Evolutionary conservation across 2,888 invertebrate genomes (phyloP).

Genomic region (Diploptera punctata): DNA sequence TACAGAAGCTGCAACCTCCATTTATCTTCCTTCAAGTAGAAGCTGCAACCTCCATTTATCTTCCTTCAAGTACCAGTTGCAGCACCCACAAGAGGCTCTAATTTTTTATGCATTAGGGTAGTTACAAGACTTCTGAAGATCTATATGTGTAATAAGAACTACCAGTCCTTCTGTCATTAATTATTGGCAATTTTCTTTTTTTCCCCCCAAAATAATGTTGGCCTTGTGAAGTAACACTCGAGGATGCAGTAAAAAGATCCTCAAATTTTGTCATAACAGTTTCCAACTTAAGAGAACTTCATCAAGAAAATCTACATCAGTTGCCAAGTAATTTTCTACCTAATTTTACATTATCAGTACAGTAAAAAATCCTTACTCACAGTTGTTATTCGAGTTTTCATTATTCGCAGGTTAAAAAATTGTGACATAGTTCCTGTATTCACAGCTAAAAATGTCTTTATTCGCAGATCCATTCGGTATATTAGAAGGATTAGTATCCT

Average conservation of each 20-base stretch:
- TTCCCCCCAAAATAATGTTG: conserved; percentile 92
- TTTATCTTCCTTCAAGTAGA: conserved; percentile 81
- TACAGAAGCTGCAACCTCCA: conserved; percentile 79
- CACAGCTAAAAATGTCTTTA: too few species aligned
- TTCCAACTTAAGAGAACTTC: conserved; percentile 67
- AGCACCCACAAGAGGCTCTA: conserved; percentile 89
- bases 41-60: too few species aligned
- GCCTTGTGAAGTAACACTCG: conserved; percentile 94
- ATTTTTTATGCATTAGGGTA: conserved; percentile 98
- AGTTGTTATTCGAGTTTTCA: too few species aligned
- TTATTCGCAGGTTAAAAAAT: too few species aligned
- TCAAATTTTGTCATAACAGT: conserved; percentile 86
- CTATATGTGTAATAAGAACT: conserved; percentile 95
- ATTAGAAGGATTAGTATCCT: too few species aligned
- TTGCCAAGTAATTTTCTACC: conserved; percentile 90
- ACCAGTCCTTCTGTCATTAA: conserved; percentile 85
- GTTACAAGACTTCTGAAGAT: conserved; percentile 95
- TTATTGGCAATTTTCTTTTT: conserved; percentile 90
- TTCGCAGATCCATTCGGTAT: too few species aligned
- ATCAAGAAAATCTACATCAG: conserved; percentile 94
- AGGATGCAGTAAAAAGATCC: conserved; percentile 87
- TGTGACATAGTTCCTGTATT: too few species aligned
- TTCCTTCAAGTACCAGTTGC: conserved; percentile 95
- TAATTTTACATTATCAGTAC: conserved; percentile 90
- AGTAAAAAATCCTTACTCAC: too few species aligned